Conservation (phyloP, 2,113 vertebrate genomes). For the Lontra canadensis region DNA sequence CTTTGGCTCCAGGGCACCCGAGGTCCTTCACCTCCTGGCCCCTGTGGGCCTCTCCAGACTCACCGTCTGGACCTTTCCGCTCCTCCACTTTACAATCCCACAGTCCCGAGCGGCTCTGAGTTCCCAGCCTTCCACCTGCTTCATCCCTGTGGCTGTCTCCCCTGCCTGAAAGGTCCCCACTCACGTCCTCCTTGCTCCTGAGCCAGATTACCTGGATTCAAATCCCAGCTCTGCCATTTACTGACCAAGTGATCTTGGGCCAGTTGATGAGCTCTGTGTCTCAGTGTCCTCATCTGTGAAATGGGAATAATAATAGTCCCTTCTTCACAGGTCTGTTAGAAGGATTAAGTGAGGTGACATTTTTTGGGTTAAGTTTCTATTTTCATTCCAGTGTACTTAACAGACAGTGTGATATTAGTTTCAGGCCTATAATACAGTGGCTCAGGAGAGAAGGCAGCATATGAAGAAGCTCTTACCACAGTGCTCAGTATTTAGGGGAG, state of each 20-base stretch:
- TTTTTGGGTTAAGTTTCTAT: neutral
- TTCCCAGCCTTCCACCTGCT: neutral
- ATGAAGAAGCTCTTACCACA: neutral
- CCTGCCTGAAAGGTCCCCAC: neutral
- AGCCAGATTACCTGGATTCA: neutral
- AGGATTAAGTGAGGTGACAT: neutral
- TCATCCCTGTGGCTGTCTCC: neutral
- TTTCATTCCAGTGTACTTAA: neutral
- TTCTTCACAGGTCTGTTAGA: neutral
- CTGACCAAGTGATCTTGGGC: neutral
- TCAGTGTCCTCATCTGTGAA: conserved; percentile 11
- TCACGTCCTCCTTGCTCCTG: neutral
- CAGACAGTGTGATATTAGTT: neutral
- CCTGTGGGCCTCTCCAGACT: neutral
- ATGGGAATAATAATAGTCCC: neutral
- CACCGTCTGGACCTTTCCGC: neutral
- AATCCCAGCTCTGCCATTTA: neutral
- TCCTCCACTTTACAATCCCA: neutral
- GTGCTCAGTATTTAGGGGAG: neutral
- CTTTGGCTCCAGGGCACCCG: neutral
- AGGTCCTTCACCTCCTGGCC: neutral
- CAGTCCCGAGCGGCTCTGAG: neutral
- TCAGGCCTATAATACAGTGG: neutral
- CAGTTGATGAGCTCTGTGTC: neutral
- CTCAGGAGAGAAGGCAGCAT: neutral